Conservation (phyloP, 2,113 vertebrate species). For the Romanogobio albipinnatus region DNA sequence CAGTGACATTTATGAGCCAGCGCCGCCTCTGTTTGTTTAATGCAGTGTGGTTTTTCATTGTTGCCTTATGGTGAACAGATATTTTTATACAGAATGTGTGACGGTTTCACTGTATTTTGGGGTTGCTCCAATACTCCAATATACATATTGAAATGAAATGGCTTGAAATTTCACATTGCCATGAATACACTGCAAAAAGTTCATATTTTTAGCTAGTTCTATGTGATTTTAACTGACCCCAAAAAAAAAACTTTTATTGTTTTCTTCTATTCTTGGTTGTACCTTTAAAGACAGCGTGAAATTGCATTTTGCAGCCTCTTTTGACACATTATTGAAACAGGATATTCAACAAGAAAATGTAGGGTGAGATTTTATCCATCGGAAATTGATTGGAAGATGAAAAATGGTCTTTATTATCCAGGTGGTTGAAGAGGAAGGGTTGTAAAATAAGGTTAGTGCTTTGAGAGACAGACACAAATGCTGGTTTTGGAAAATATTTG, state of each 20-base stretch:
- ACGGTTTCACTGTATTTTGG: background rate
- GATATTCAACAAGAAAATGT: background rate
- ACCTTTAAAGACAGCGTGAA: background rate
- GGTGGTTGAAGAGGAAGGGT: background rate
- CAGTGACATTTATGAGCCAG: background rate
- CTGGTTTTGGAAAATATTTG: background rate
- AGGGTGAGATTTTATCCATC: background rate
- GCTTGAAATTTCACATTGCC: background rate
- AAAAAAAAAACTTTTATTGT: background rate
- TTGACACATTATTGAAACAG: background rate
- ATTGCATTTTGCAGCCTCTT: background rate
- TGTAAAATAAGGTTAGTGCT: background rate
- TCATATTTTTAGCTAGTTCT: background rate
- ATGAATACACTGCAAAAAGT: background rate
- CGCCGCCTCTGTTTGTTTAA: background rate
- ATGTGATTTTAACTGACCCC: background rate
- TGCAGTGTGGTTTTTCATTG: background rate
- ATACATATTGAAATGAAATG: background rate
- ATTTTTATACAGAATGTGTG: background rate
- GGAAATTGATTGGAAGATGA: background rate
- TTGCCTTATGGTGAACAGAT: background rate
- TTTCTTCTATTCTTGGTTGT: background rate
- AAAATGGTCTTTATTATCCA: background rate
- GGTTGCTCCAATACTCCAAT: background rate
- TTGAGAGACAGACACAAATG: background rate